These are phyloP conservation scores for Bugula neritina DNA, from an alignment of 2,888 invertebrate genomes.

Conservation along the genomic window DNA sequence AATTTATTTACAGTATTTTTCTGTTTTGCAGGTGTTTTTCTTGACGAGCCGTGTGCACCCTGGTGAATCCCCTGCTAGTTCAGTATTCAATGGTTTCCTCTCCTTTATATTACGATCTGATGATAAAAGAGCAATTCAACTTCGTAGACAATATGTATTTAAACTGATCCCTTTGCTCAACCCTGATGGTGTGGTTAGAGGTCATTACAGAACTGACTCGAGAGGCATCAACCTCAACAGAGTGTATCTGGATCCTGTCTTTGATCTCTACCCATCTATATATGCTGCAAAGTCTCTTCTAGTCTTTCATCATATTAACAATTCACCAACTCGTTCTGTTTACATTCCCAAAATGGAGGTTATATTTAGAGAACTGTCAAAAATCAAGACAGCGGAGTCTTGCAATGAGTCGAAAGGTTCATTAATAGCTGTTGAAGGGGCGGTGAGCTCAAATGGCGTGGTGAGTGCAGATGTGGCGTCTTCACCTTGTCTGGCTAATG, in stretches of 20 bases:
- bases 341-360: conserved; percentile 5
- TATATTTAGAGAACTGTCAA: not conserved
- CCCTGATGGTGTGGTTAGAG: conserved; percentile 80
- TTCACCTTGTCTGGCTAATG: not conserved
- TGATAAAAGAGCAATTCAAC: conserved; percentile 68
- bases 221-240: conserved; percentile 81
- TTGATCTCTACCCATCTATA: conserved; percentile 72
- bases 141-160: conserved; percentile 69
- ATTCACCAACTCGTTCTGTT: conserved; percentile 31
- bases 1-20: too few species aligned
- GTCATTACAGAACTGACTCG: conserved; percentile 71
- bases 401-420: too few species aligned
- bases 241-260: conserved; percentile 73
- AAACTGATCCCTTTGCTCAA: conserved; percentile 84
- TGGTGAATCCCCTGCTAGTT: conserved; percentile 84
- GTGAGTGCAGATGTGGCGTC: too few species aligned
- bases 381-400: too few species aligned
- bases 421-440: too few species aligned
- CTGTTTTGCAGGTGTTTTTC: conserved; percentile 73
- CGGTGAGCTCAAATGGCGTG: too few species aligned
- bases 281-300: conserved; percentile 72
- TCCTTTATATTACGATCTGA: conserved; percentile 67
- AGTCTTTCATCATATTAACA: conserved; percentile 53
- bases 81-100: conserved; percentile 81
- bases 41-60: conserved; percentile 85